Evolutionary conservation across 2,113 vertebrate species (phyloP).

Genomic region (Ochotona curzoniae): DNA sequence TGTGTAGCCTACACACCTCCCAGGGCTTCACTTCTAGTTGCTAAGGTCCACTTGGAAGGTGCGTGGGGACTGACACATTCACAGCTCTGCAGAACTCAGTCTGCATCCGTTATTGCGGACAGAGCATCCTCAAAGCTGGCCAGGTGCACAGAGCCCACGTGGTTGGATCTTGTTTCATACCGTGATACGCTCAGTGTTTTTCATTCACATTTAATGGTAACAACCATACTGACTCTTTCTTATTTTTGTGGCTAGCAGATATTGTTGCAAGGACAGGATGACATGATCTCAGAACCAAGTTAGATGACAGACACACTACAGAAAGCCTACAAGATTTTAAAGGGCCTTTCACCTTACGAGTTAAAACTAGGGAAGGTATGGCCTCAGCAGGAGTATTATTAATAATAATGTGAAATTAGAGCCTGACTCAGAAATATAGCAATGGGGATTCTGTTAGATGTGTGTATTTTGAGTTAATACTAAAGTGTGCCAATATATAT

Average conservation of each 20-base stretch:
- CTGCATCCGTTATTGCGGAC: not conserved
- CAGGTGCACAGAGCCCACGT: not conserved
- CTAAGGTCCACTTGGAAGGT: not conserved
- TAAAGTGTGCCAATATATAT: not conserved
- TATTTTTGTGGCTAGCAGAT: not conserved
- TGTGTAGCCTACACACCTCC: not conserved
- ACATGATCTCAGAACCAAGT: not conserved
- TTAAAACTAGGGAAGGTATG: too few relatives aligned
- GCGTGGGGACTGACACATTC: not conserved
- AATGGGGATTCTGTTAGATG: not conserved
- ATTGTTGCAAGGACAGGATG: not conserved
- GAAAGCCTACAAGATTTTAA: not conserved
- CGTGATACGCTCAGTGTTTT: not conserved
- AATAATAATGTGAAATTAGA: too few relatives aligned
- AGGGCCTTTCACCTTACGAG: not conserved
- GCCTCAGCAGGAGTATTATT: too few relatives aligned
- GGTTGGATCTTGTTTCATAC: not conserved
- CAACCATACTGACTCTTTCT: not conserved
- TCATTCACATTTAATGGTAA: conserved; percentile 2
- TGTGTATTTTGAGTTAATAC: not conserved
- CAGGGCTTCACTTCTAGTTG: not conserved
- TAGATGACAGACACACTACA: not conserved
- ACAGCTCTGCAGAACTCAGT: not conserved
- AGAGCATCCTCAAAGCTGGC: not conserved
- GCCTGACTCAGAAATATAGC: not conserved